Percentiles rank a stretch among this genome's conserved stretches.
Conservation (phyloP, 2,113 vertebrate genomes). For the Ictalurus punctatus region DNA sequence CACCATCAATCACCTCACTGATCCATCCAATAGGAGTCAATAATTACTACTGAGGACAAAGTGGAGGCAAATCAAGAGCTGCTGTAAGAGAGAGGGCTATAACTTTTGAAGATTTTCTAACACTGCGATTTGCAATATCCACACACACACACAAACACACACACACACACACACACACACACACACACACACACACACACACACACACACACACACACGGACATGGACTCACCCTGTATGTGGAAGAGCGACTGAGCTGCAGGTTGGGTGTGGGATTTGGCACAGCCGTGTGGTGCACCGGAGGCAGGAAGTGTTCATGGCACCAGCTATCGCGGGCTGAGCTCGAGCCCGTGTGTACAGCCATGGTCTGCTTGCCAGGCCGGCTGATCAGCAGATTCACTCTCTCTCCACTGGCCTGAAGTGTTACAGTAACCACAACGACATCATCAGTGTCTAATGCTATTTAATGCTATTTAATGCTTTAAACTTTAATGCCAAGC, state of each 20-base stretch:
- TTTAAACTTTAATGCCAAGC: constrained; percentile 14
- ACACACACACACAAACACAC: constrained; percentile 21
- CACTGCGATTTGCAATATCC: constrained; percentile 15
- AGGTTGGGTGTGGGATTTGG: constrained; percentile 68
- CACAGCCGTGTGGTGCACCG: constrained; percentile 77
- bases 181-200: constrained; percentile 15
- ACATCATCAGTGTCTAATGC: not conserved
- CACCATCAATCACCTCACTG: constrained; percentile 38
- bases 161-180: constrained; percentile 25
- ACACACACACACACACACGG: constrained; percentile 22
- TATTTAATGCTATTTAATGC: constrained; percentile 3
- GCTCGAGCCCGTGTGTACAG: constrained; percentile 72
- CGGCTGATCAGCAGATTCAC: constrained; percentile 88
- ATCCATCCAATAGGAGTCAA: constrained; percentile 41
- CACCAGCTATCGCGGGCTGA: constrained; percentile 81
- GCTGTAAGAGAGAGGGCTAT: not conserved
- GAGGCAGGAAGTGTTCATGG: constrained; percentile 81
- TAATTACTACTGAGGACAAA: constrained; percentile 33
- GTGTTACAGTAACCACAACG: constrained; percentile 41
- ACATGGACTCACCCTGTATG: constrained; percentile 70
- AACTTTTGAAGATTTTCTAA: not conserved
- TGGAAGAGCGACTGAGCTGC: constrained; percentile 70
- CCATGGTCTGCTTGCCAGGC: constrained; percentile 79
- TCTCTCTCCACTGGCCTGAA: constrained; percentile 91
- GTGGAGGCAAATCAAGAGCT: constrained; percentile 28